phyloP scores from a whole-genome alignment of 2,797 vertebrate species.

The Falco berigora region DNA sequence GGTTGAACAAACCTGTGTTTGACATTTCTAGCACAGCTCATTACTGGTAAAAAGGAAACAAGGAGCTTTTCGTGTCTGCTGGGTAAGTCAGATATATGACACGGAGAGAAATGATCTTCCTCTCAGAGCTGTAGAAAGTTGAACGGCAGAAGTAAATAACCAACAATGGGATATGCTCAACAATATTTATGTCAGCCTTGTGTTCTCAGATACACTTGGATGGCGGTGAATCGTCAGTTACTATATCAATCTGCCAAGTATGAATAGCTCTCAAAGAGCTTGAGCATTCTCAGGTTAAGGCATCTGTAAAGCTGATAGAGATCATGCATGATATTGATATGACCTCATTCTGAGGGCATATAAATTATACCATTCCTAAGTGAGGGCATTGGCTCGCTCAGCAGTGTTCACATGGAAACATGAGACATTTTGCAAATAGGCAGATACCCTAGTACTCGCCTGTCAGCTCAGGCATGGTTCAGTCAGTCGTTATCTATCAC shows the following conservation, averaged over 20 bases:
- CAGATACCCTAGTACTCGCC: neutral
- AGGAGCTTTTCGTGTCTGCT: slow-evolving; percentile 11
- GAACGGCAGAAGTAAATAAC: slow-evolving; percentile 67
- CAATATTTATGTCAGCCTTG: slow-evolving; percentile 80
- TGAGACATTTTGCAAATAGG: slow-evolving; percentile 13
- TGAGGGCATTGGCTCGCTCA: neutral
- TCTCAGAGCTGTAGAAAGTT: slow-evolving; percentile 63
- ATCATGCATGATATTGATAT: slow-evolving; percentile 72
- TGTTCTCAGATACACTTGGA: slow-evolving; percentile 73
- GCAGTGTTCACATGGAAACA: slow-evolving; percentile 40
- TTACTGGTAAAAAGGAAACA: neutral
- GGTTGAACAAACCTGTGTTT: slow-evolving; percentile 5
- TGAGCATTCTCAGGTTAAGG: slow-evolving; percentile 70
- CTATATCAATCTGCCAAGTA: slow-evolving; percentile 79
- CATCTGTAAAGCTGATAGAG: slow-evolving; percentile 68
- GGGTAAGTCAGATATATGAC: slow-evolving; percentile 16
- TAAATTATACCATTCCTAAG: slow-evolving; percentile 69
- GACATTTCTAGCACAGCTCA: neutral
- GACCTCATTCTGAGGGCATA: slow-evolving; percentile 72
- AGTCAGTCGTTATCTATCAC: neutral
- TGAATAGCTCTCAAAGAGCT: slow-evolving; percentile 71
- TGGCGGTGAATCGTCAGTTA: slow-evolving; percentile 75
- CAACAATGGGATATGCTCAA: slow-evolving; percentile 72
- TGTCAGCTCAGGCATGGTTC: neutral
- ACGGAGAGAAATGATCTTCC: slow-evolving; percentile 65